These are phyloP conservation scores for Cynaeus angustus DNA, from an alignment of 2,888 invertebrate genomes.

Conservation along the genomic window DNA sequence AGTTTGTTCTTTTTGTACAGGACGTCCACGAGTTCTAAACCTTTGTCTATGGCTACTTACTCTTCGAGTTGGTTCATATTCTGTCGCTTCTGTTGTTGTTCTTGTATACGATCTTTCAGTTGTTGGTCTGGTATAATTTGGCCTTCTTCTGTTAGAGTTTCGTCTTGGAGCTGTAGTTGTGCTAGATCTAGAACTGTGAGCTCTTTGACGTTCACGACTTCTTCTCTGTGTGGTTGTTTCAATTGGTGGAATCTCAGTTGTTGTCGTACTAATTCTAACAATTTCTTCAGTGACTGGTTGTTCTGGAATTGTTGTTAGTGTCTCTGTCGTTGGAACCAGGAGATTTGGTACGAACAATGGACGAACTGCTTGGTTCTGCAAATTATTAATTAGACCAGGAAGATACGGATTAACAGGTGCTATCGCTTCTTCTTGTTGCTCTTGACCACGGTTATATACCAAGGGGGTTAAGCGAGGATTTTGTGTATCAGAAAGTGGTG, in stretches of 20 bases:
- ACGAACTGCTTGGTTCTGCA: slow-evolving; percentile 73
- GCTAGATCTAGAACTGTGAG: slow-evolving; percentile 59
- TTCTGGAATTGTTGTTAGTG: slow-evolving; percentile 38
- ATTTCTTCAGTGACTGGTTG: slow-evolving; percentile 44
- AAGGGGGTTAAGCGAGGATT: slow-evolving; percentile 46
- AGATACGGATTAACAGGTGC: slow-evolving; percentile 66
- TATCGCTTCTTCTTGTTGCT: slow-evolving; percentile 7
- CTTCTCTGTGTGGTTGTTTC: slow-evolving; percentile 70
- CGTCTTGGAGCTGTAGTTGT: slow-evolving; percentile 69
- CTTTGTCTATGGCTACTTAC: slow-evolving; percentile 58
- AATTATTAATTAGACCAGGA: slow-evolving; percentile 76
- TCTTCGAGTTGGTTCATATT: slow-evolving; percentile 54
- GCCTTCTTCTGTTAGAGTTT: slow-evolving; percentile 69
- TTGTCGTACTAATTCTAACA: slow-evolving; percentile 64
- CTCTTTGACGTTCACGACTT: slow-evolving; percentile 73
- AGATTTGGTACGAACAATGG: slow-evolving; percentile 66
- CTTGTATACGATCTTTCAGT: slow-evolving; percentile 47
- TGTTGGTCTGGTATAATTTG: slow-evolving; percentile 59
- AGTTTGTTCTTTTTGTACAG: slow-evolving; percentile 53
- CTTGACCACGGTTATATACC: slow-evolving; percentile 49
- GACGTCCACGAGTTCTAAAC: slow-evolving; percentile 66
- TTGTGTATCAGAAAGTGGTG: slow-evolving; percentile 2
- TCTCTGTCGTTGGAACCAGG: slow-evolving; percentile 64
- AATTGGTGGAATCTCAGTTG: slow-evolving; percentile 68
- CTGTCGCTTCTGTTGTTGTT: slow-evolving; percentile 52